phyloP scores from a whole-genome alignment of 64 coral and sea anemone genomes.

The Actinia equina region DNA sequence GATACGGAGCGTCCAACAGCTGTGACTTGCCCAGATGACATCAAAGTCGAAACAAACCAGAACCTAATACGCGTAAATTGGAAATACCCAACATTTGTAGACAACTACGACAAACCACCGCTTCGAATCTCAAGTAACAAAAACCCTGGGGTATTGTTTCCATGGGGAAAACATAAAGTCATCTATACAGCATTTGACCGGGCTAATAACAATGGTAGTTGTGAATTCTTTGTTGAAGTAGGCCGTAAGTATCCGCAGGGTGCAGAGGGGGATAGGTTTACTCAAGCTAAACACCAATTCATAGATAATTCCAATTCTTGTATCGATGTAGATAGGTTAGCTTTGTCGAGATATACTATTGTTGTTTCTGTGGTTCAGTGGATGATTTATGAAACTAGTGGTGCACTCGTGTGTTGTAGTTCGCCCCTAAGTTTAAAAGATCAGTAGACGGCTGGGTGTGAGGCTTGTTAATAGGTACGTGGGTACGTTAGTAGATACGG shows the following conservation, averaged over 20 bases:
- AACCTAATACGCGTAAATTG: constrained; percentile 71
- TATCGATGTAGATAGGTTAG: too few relatives aligned
- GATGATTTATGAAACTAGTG: too few relatives aligned
- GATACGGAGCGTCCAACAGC: constrained; percentile 77
- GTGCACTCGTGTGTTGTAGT: too few relatives aligned
- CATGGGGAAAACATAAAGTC: constrained; percentile 63
- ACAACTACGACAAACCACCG: constrained; percentile 69
- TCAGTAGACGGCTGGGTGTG: too few relatives aligned
- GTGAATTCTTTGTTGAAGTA: constrained; percentile 76
- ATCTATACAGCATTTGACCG: constrained; percentile 72
- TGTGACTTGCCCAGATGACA: constrained; percentile 58
- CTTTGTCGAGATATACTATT: too few relatives aligned
- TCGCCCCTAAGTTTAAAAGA: too few relatives aligned
- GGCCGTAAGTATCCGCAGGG: constrained; percentile 56
- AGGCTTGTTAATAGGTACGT: too few relatives aligned
- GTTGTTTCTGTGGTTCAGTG: too few relatives aligned
- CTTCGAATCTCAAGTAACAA: constrained; percentile 67
- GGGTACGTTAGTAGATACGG: too few relatives aligned
- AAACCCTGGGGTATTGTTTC: constrained; percentile 59
- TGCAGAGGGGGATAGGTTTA: too few relatives aligned
- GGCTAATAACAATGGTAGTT: constrained; percentile 77
- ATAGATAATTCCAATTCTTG: too few relatives aligned
- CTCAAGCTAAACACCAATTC: too few relatives aligned
- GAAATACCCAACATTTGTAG: constrained; percentile 66
- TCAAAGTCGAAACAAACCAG: constrained; percentile 47